Base-by-base conservation (phyloP, 2,797 vertebrate species). In the Typhlichthys eigenmanni region DNA sequence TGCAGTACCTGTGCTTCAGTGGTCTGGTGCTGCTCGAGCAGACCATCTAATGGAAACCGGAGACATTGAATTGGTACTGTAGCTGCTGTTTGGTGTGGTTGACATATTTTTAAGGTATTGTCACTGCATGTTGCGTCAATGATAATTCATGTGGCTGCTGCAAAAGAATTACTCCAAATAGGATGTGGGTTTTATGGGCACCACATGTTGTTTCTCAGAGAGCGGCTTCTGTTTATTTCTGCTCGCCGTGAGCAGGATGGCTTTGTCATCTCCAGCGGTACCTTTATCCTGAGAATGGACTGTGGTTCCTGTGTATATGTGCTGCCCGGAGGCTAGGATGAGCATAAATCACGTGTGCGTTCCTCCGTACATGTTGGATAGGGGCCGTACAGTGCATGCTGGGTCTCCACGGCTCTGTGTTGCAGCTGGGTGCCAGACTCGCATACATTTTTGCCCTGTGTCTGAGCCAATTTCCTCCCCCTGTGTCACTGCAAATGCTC, bases 401-500 rank as follows among this genome's bases (percentile, higher is more conserved):
- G 52, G 61, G 51, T 70, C 68, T 64, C 54, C 48, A 59, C 57
- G 70, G 68, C 67, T 67, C 56, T 19, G 34, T 74, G 69, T 76
- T 79, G 66, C 89, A 91, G 82, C 88, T 91, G 89, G 76, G 50
- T 76, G 66, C 84, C 87, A 91, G 89, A 89, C 83, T 38, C 68
- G 72, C 77, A 80, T 85, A 69, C 76, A 83, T 87, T 82, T 84
- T 85, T 85, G 84, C 74, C 59, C 69, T 55, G 64, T 71, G 88
- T 91, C 90, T 88, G 69, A 75, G 75, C 70, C 85, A 87, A 89
- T 91, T 90, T 90, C 90, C 90, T 86, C 72, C 71, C 63, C 68
- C 76, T 75, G 70, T 82, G 79, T 88, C 83, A 81, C 73, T 68
- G 74, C 89, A 88, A 91, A 88, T 82, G 80, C 79, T 84, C 68